A percentile compares a stretch with the other conserved stretches of the same genome.
These are phyloP conservation scores for Tetragnatha versicolor DNA, from an alignment of 1,140 invertebrate genomes.

Conservation along the genomic window DNA sequence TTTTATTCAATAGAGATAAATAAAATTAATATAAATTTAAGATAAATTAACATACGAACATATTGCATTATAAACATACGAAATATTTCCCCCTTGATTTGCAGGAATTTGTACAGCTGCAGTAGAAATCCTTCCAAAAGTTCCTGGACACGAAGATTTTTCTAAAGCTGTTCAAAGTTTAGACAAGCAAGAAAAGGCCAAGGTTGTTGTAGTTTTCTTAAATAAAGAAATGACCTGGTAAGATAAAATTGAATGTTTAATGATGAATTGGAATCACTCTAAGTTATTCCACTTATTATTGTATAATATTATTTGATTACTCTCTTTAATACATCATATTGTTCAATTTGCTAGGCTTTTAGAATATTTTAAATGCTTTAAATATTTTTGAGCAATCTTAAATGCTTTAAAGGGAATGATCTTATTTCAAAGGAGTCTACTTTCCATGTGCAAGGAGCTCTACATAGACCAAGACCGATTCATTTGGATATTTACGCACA, in stretches of 20 bases:
- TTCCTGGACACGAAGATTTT: slow-evolving; percentile 69
- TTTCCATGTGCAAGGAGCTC: slow-evolving; percentile 67
- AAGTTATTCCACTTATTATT: too few relatives aligned
- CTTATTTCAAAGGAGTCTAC: slow-evolving; percentile 67
- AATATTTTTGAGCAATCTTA: too few relatives aligned
- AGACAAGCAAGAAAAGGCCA: slow-evolving; percentile 70
- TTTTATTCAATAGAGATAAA: too few relatives aligned
- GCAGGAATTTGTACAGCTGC: slow-evolving; percentile 72
- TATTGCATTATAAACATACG: too few relatives aligned
- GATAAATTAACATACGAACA: too few relatives aligned
- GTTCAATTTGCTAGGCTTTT: too few relatives aligned
- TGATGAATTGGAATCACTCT: too few relatives aligned
- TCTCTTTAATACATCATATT: too few relatives aligned
- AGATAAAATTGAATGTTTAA: slow-evolving; percentile 37
- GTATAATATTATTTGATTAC: too few relatives aligned
- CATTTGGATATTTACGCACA: slow-evolving; percentile 74
- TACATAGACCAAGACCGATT: slow-evolving; percentile 65
- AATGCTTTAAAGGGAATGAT: too few relatives aligned
- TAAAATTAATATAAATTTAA: too few relatives aligned
- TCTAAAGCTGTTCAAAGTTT: slow-evolving; percentile 71
- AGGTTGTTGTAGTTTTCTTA: slow-evolving; percentile 76
- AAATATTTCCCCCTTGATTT: slow-evolving; percentile 37
- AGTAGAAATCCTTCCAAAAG: slow-evolving; percentile 69
- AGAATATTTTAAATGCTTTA: too few relatives aligned
- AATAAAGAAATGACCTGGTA: slow-evolving; percentile 77